Percentiles rank a stretch among this genome's conserved stretches.
phyloP scores from a whole-genome alignment of 2,888 invertebrate species.

The Chymomyza procnemis region DNA sequence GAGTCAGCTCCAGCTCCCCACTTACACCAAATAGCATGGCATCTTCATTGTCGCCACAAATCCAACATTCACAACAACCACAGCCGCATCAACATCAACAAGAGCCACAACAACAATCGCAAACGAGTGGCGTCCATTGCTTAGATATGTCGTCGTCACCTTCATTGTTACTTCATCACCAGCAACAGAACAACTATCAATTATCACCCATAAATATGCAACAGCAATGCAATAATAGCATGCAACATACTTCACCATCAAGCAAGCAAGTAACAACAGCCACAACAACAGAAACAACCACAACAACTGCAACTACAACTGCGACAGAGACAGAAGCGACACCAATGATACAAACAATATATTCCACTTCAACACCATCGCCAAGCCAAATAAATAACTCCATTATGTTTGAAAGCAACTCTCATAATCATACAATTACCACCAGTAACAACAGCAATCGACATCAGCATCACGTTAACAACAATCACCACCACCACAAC shows the following conservation, averaged over 20 bases:
- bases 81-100: slow-evolving; percentile 36
- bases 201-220: slow-evolving; percentile 69
- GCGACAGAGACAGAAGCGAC: slow-evolving; percentile 19
- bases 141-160: slow-evolving; percentile 18
- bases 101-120: slow-evolving; percentile 38
- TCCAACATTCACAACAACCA: slow-evolving; percentile 34
- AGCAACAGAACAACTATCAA: slow-evolving; percentile 48
- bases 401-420: slow-evolving; percentile 55
- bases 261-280: slow-evolving; percentile 31
- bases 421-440: slow-evolving; percentile 48
- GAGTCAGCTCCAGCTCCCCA: slow-evolving; percentile 52
- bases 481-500: slow-evolving; percentile 54
- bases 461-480: slow-evolving; percentile 26
- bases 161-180: slow-evolving; percentile 34
- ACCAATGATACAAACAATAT: slow-evolving; percentile 58
- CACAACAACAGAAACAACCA: slow-evolving; percentile 43
- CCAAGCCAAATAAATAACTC: slow-evolving; percentile 65
- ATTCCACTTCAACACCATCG: slow-evolving; percentile 70
- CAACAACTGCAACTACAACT: slow-evolving; percentile 46
- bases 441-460: slow-evolving; percentile 24
- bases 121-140: slow-evolving; percentile 60
- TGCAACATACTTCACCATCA: slow-evolving; percentile 63
- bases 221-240: slow-evolving; percentile 56
- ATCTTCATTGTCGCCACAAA: slow-evolving; percentile 60
- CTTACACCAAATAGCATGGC: slow-evolving; percentile 54